Percentiles rank a stretch among this genome's conserved stretches.
These are phyloP conservation scores for Antechinus stuartii DNA, from an alignment of 2,113 vertebrate species.

Conservation along the genomic window DNA sequence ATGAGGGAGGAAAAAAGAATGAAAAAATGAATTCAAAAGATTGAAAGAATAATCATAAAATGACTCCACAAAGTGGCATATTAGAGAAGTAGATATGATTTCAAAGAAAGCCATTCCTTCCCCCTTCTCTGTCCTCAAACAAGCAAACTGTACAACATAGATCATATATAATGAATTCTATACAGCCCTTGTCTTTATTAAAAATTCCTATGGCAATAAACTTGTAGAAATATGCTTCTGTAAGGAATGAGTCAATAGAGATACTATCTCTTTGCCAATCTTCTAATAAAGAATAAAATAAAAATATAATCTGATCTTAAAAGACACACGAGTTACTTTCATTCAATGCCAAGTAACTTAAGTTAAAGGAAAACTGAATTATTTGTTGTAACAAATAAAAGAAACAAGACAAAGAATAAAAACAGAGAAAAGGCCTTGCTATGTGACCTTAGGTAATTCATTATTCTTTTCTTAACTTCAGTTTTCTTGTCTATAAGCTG, in stretches of 20 bases:
- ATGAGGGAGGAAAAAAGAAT: background rate
- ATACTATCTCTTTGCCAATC: conserved; percentile 69
- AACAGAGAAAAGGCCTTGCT: background rate
- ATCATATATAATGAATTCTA: conserved; percentile 67
- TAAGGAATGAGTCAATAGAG: conserved; percentile 69
- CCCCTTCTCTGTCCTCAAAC: conserved; percentile 49
- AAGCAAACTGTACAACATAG: conserved; percentile 57
- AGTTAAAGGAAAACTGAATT: conserved; percentile 8
- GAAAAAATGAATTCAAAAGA: background rate
- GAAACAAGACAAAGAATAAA: background rate
- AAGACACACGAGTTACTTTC: conserved; percentile 67
- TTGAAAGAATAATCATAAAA: background rate
- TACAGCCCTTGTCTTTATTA: conserved; percentile 67
- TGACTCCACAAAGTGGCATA: background rate
- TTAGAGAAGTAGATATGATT: conserved; percentile 26
- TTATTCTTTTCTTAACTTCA: background rate
- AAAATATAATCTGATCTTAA: conserved; percentile 68
- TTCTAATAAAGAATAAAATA: conserved; percentile 72
- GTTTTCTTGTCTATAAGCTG: conserved; percentile 42
- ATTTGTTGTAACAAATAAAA: background rate
- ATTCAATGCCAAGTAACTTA: conserved; percentile 60
- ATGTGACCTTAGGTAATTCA: background rate
- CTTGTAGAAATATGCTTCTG: conserved; percentile 56
- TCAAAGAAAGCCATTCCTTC: conserved; percentile 54
- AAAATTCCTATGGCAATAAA: conserved; percentile 62